A percentile compares a stretch with the other conserved stretches of the same genome.
These are phyloP conservation scores for Phaethon lepturus DNA, from an alignment of 2,113 vertebrate genomes.

Conservation along the genomic window DNA sequence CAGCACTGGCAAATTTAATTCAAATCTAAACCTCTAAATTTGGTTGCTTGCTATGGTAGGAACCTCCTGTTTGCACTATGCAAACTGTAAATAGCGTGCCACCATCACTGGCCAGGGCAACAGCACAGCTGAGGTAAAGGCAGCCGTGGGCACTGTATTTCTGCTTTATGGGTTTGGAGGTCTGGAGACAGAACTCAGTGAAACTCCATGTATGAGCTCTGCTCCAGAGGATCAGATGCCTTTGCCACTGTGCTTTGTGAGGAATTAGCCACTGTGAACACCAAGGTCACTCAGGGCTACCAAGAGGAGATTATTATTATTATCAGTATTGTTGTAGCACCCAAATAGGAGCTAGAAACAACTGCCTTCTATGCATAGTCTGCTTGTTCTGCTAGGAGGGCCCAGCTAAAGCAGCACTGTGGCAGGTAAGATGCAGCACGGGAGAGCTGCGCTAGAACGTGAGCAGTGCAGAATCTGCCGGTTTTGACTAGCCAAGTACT, in stretches of 20 bases:
- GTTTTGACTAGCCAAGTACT: neutral
- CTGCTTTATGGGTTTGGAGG: neutral
- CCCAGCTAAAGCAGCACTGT: neutral
- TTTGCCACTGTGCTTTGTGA: neutral
- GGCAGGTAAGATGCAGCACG: neutral
- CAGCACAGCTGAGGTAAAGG: neutral
- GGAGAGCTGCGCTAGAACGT: neutral
- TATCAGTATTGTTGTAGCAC: neutral
- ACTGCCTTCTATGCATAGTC: neutral
- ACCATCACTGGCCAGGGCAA: slow-evolving; percentile 15
- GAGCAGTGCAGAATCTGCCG: neutral
- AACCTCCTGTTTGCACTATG: slow-evolving; percentile 80
- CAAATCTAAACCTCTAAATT: slow-evolving; percentile 86
- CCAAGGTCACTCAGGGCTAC: neutral
- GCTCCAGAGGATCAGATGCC: neutral
- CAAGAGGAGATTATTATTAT: neutral
- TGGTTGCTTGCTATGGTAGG: slow-evolving; percentile 77
- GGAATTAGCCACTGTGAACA: neutral
- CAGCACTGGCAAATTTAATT: slow-evolving; percentile 84
- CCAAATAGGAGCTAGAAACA: neutral
- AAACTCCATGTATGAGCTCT: neutral
- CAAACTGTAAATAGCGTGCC: slow-evolving; percentile 70
- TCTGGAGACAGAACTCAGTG: neutral
- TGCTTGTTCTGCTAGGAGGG: neutral
- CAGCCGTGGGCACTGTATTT: neutral